Conservation (phyloP, 2,113 vertebrate genomes). For the Hypomesus transpacificus region DNA sequence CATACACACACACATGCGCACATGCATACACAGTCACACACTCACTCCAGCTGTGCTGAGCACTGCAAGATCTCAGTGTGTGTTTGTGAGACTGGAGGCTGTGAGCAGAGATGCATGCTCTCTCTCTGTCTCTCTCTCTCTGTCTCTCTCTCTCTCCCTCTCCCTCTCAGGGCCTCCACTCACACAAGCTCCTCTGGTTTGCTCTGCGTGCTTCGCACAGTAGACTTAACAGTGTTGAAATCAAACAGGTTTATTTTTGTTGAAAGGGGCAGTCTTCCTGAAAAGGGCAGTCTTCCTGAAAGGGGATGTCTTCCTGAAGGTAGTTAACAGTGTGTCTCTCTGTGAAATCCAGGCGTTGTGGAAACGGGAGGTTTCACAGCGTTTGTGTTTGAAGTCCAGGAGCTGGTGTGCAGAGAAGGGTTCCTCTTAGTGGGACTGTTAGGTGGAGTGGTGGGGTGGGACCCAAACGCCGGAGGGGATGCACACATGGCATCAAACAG, state of each 20-base stretch:
- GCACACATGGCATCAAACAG: too few species aligned
- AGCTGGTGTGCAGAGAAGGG: slow-evolving; percentile 13
- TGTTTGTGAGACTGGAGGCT: background rate
- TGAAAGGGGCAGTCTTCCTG: slow-evolving; percentile 27
- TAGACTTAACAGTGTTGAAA: slow-evolving; percentile 30
- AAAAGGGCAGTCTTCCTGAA: slow-evolving; percentile 29
- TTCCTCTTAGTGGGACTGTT: slow-evolving; percentile 33
- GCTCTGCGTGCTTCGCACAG: slow-evolving; percentile 36
- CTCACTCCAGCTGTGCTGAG: slow-evolving; percentile 22
- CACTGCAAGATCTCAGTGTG: slow-evolving; percentile 24
- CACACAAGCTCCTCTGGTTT: slow-evolving; percentile 49
- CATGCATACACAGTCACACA: slow-evolving; percentile 19
- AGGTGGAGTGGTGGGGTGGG: too few species aligned
- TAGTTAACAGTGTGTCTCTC: background rate
- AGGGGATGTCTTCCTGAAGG: too few species aligned
- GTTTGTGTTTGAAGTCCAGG: slow-evolving; percentile 42
- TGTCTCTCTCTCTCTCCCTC: background rate
- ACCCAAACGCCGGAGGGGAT: too few species aligned
- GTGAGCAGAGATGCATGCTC: background rate
- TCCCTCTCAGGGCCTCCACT: slow-evolving; percentile 49
- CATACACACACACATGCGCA: slow-evolving; percentile 19
- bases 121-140: slow-evolving; percentile 9
- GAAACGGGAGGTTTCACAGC: slow-evolving; percentile 55
- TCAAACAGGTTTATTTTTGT: slow-evolving; percentile 31
- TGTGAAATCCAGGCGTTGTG: slow-evolving; percentile 52